Evolutionary conservation across 2,113 vertebrate species (phyloP), one percentile per base, ranked within the genome.

Genomic region (Anoura caudifer): DNA sequence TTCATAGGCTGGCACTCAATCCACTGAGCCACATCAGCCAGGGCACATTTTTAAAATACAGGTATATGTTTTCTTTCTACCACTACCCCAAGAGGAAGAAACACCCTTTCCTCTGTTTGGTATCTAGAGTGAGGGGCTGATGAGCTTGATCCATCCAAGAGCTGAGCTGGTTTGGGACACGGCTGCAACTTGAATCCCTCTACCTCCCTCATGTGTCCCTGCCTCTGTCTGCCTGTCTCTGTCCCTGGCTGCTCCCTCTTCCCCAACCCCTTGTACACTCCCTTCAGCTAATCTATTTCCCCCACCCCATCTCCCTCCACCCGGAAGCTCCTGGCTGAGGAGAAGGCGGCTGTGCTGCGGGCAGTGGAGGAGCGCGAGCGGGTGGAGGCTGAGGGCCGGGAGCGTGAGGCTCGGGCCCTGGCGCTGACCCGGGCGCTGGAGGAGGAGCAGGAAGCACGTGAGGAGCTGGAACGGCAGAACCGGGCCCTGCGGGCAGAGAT

Each of bases 401-500:
- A 99, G 92, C 99, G 99, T 19, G 99, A 99, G 97, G 99, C 99
- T 0, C 99, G 98, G 90, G 98, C 98, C 59, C 97, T 99, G 85
- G 97, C 99, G 0, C 98, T 99, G 86, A 98, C 98, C 0, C 98
- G 99, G 56, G 98, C 99, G 1, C 98, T 99, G 95, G 99, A 99
- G 97, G 99, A 99, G 90, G 98, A 98, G 36, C 98, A 99, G 59
- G 99, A 99, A 36, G 98, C 98, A 7, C 98, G 98, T 7, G 99
- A 99, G 50, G 99, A 99, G 97, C 97, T 99, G 10, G 99, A 99
- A 96, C 98, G 99, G 83, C 94, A 98, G 97, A 99, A 99, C 98
- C 99, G 99, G 91, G 98, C 99, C 56, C 98, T 99, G 22, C 98
- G 99, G 33, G 89, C 98, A 0, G 99, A 99, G 96, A 98, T 99